A percentile compares a stretch with the other conserved stretches of the same genome.
Conservation (phyloP, 2,797 vertebrate genomes). For the Helarctos malayanus region DNA sequence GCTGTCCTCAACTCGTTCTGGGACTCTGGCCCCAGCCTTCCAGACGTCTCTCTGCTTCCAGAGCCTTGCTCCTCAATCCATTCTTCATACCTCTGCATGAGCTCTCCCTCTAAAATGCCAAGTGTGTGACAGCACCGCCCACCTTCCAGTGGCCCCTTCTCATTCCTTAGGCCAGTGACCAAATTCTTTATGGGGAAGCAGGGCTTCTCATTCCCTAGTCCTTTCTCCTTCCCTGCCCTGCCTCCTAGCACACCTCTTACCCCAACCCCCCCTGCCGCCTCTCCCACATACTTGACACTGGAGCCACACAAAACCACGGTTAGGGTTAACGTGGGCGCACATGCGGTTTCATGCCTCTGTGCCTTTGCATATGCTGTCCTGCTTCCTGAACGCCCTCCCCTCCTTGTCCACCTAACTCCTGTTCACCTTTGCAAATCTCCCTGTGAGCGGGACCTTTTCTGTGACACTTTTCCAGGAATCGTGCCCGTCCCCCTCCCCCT, state of each 20-base stretch:
- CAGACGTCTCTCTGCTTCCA: not conserved
- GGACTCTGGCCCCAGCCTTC: not conserved
- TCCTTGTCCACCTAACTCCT: not conserved
- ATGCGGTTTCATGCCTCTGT: not conserved
- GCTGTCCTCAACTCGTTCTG: not conserved
- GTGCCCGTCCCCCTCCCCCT: not conserved
- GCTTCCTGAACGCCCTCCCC: not conserved
- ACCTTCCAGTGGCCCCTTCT: not conserved
- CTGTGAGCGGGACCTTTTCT: not conserved
- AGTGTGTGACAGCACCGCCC: not conserved
- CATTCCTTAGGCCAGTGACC: not conserved
- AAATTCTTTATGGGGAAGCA: not conserved
- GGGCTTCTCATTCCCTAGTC: not conserved
- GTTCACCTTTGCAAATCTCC: not conserved
- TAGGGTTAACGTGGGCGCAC: not conserved
- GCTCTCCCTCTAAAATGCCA: not conserved
- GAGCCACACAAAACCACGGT: not conserved
- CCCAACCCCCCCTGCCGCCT: too few species aligned
- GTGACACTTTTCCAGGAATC: not conserved
- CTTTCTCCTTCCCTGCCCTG: not conserved
- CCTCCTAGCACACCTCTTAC: not conserved
- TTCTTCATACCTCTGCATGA: not conserved
- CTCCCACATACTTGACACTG: not conserved
- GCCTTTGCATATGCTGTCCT: not conserved
- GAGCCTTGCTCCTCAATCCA: not conserved